phyloP scores from a whole-genome alignment of 2,888 invertebrate genomes.

The Noctua janthe region DNA sequence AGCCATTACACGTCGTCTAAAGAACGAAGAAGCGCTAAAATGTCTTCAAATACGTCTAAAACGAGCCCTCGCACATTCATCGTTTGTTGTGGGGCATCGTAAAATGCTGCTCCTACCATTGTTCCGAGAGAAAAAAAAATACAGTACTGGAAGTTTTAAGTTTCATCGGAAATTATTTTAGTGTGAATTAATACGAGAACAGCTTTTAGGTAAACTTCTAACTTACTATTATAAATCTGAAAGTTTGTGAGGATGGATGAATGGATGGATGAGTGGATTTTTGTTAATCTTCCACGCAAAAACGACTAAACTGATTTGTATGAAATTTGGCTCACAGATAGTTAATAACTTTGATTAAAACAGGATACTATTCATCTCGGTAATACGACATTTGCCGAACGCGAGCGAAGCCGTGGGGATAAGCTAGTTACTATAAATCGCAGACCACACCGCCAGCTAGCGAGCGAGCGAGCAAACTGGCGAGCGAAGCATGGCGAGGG shows the following conservation, averaged over 20 bases:
- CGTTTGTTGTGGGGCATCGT: conserved; percentile 27
- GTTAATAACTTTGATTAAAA: not conserved
- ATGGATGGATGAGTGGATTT: no score
- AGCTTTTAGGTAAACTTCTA: not conserved
- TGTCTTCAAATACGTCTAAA: conserved; percentile 24
- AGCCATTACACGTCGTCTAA: not conserved
- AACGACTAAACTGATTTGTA: not conserved
- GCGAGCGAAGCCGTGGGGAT: no score
- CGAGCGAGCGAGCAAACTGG: no score
- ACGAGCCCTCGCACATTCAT: conserved; percentile 28
- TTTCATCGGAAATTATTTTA: not conserved
- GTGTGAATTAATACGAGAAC: not conserved
- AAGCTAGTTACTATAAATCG: no score
- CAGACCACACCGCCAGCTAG: no score
- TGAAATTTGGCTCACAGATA: not conserved
- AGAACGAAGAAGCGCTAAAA: conserved; percentile 23
- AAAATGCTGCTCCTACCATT: conserved; percentile 33
- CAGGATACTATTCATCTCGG: no score
- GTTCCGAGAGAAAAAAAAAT: not conserved
- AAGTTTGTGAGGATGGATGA: no score
- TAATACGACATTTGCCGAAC: no score
- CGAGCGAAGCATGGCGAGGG: no score
- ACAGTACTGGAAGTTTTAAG: not conserved
- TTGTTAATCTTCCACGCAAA: no score
- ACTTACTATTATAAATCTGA: no score